Base-by-base conservation (phyloP, 2,113 vertebrate species). In the Anoplopoma fimbria region DNA sequence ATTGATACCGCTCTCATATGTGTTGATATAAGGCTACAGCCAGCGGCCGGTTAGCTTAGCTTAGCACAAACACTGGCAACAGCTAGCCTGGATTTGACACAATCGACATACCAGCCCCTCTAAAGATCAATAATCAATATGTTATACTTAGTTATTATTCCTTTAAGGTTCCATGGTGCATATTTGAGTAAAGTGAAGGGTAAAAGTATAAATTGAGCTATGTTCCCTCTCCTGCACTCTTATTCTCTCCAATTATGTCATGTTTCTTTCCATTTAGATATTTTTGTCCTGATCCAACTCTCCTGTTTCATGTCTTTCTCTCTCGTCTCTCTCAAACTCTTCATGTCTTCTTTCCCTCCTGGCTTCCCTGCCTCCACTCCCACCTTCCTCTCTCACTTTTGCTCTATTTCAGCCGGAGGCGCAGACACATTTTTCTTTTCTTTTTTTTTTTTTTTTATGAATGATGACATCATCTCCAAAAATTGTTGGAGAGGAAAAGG, bases 401-500 rank as follows among this genome's bases (percentile, higher is more conserved):
- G 61, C 74, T 82, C 31, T 62, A 68, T 69, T 70, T 63, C 33
- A 80, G 91, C 91, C 68, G 14, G 75, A 80, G 88, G 87, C 80
- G 0, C 80, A 88, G 85, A 89, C 85, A 89, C 84, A 78, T 88
- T 84, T 87, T 87, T 85, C 65, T 82, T 71, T 77, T 83, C n/a
- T n/a, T 60, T 83, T 81, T 49, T 63, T 38, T 65, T 69, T 74
- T 80, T 82, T 88, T 90, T 51, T 72, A 75, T 87, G 83, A 92
- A 86, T 79, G 89, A 89, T 93, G 90, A 93, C 88, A 92, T 93
- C 88, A 93, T 92, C 88, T 85, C 80, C 68, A 92, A 91, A 92
- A 93, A 93, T 69, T 88, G 87, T 88, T 82, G 75, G 79, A 87
- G 78, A 89, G 82, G 84, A 91, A 90, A 91, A 89, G 81, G 53